A percentile compares a stretch with the other conserved stretches of the same genome.
Conservation (phyloP, 2,888 invertebrate genomes). For the Clunio marinus region DNA sequence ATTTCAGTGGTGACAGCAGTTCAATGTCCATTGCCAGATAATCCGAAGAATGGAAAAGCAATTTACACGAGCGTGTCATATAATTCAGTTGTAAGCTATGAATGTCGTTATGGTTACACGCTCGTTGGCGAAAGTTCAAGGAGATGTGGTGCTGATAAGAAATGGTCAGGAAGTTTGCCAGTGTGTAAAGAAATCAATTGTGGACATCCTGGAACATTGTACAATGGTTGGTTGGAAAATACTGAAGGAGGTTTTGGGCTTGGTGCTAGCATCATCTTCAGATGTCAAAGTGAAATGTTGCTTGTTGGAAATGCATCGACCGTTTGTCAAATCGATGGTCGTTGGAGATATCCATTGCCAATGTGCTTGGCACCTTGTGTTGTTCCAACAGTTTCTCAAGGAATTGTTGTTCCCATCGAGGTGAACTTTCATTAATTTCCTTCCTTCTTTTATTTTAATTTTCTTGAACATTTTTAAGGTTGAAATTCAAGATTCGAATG, state of each 20-base stretch:
- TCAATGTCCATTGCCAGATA: conserved; percentile 82
- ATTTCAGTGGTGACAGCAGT: conserved; percentile 78
- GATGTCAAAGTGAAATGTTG: conserved; percentile 88
- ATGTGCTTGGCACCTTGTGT: conserved; percentile 76
- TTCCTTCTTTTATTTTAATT: neutral
- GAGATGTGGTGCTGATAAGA: conserved; percentile 87
- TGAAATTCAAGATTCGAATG: conserved; percentile 46
- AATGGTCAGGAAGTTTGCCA: conserved; percentile 92
- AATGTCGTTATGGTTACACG: conserved; percentile 91
- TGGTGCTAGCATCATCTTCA: conserved; percentile 87
- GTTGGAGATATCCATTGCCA: conserved; percentile 77
- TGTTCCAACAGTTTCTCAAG: conserved; percentile 81
- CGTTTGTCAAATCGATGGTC: conserved; percentile 89
- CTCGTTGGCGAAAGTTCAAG: conserved; percentile 86
- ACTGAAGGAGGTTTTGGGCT: conserved; percentile 84
- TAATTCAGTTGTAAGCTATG: conserved; percentile 92
- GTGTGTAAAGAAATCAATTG: conserved; percentile 97
- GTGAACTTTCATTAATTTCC: neutral
- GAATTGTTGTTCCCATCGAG: conserved; percentile 62
- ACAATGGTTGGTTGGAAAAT: conserved; percentile 94
- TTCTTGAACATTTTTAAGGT: conserved; percentile 37
- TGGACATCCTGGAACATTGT: conserved; percentile 86
- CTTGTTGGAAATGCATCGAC: conserved; percentile 84
- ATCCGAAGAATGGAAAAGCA: conserved; percentile 88
- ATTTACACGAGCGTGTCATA: conserved; percentile 89